These are phyloP conservation scores for Orbicella faveolata DNA, from an alignment of 64 coral and sea anemone species.

Conservation along the genomic window DNA sequence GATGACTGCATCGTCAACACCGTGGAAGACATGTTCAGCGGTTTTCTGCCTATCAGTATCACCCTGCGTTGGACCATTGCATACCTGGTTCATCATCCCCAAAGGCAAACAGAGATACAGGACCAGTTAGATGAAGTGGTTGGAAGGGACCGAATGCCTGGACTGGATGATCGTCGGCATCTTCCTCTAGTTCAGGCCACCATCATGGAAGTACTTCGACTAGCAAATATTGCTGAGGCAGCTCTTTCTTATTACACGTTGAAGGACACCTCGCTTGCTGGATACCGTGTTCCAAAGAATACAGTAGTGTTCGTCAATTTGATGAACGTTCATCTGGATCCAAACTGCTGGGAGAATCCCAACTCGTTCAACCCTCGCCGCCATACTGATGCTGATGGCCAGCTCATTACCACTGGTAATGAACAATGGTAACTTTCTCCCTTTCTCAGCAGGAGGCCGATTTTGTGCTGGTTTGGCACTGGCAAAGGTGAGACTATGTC, in stretches of 20 bases:
- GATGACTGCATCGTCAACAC: constrained; percentile 50
- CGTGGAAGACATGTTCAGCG: constrained; percentile 51
- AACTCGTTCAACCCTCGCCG: too few relatives aligned
- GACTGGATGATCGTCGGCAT: constrained; percentile 1
- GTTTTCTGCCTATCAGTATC: constrained; percentile 37
- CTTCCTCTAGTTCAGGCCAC: background rate
- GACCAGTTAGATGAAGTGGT: too few relatives aligned
- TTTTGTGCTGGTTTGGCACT: constrained; percentile 7
- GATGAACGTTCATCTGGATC: too few relatives aligned
- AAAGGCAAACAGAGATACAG: too few relatives aligned
- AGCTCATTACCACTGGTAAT: background rate
- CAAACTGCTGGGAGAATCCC: too few relatives aligned
- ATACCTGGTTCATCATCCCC: too few relatives aligned
- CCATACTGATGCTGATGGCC: background rate
- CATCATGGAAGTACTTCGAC: background rate
- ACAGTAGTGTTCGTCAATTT: too few relatives aligned
- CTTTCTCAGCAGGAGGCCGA: constrained; percentile 34
- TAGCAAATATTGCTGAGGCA: constrained; percentile 8
- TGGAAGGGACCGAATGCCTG: constrained; percentile 5
- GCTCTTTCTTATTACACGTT: constrained; percentile 21
- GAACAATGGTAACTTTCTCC: constrained; percentile 6
- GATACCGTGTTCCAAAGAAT: too few relatives aligned
- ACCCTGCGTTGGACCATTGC: background rate
- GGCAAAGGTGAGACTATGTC: background rate
- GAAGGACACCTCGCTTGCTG: constrained; percentile 1